Percentiles rank a stretch among this genome's conserved stretches.
Conservation (phyloP, 30 jellyfish, hydroid and myxozoan species). For the Rhopilema esculentum region DNA sequence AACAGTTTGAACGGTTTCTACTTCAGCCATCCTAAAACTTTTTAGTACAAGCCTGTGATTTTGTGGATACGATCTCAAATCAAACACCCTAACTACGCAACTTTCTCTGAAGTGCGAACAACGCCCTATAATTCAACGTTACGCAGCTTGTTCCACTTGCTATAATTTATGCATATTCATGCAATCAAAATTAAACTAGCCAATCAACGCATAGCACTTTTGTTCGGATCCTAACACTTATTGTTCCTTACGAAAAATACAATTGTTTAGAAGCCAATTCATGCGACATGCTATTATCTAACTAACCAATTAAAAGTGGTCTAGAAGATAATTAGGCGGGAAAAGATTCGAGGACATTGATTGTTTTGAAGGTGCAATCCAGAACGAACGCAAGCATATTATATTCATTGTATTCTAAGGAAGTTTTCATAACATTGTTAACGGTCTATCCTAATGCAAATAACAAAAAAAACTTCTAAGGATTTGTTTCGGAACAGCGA, state of each 20-base stretch:
- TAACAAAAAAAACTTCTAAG: background rate
- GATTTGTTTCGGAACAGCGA: background rate
- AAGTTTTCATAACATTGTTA: background rate
- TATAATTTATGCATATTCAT: conserved; percentile 75
- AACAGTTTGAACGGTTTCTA: conserved; percentile 46
- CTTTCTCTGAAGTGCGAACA: conserved; percentile 65
- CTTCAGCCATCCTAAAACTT: conserved; percentile 71
- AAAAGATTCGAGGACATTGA: conserved; percentile 8
- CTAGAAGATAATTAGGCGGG: conserved; percentile 61
- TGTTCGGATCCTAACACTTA: background rate
- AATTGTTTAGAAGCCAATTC: conserved; percentile 12
- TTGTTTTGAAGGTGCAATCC: conserved; percentile 5
- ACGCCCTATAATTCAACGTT: conserved; percentile 89
- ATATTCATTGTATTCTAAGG: background rate
- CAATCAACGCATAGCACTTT: conserved; percentile 53
- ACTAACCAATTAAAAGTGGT: conserved; percentile 32
- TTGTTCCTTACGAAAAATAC: background rate
- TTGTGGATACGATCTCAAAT: conserved; percentile 19
- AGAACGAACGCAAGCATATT: background rate
- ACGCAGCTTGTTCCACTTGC: conserved; percentile 73
- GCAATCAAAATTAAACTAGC: conserved; percentile 24
- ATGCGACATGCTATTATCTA: conserved; percentile 21
- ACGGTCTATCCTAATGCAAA: background rate
- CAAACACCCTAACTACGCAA: conserved; percentile 27
- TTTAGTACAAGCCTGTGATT: conserved; percentile 42